phyloP scores from a whole-genome alignment of 2,797 vertebrate species.

The Siniperca undulata region DNA sequence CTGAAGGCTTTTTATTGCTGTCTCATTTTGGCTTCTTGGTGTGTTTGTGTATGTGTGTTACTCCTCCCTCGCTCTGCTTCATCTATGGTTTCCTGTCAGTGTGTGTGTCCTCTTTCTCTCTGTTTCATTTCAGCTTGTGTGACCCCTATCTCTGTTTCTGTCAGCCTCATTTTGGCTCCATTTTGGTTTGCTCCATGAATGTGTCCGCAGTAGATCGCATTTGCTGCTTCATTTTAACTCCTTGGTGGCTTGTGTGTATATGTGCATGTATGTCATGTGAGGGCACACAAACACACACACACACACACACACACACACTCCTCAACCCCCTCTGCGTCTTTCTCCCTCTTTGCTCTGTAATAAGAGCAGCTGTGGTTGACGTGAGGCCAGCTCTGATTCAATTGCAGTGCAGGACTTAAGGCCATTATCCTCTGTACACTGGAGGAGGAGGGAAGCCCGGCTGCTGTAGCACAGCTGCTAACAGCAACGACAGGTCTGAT shows the following conservation, averaged over 20 bases:
- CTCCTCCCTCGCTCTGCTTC: background rate
- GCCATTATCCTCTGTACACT: slow-evolving; percentile 74
- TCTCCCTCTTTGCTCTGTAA: slow-evolving; percentile 75
- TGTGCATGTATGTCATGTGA: slow-evolving; percentile 29
- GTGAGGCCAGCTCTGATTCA: slow-evolving; percentile 79
- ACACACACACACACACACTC: slow-evolving; percentile 27
- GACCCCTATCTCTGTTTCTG: slow-evolving; percentile 43
- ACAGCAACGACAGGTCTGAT: slow-evolving; percentile 49
- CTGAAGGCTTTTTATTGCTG: slow-evolving; percentile 50
- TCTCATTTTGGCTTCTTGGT: slow-evolving; percentile 55
- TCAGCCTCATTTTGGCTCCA: slow-evolving; percentile 40
- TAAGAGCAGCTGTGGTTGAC: slow-evolving; percentile 85
- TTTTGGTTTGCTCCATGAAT: slow-evolving; percentile 21
- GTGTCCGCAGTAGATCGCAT: background rate
- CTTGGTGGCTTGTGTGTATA: slow-evolving; percentile 38
- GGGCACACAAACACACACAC: slow-evolving; percentile 20
- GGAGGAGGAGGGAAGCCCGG: slow-evolving; percentile 59
- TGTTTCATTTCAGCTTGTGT: slow-evolving; percentile 43
- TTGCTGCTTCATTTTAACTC: slow-evolving; percentile 41
- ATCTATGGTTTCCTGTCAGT: slow-evolving; percentile 6
- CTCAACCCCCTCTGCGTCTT: slow-evolving; percentile 49
- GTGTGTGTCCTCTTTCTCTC: background rate
- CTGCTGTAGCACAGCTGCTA: slow-evolving; percentile 68
- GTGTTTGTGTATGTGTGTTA: slow-evolving; percentile 23
- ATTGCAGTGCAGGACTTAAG: slow-evolving; percentile 79